These are phyloP conservation scores for Danio aesculapii DNA, from an alignment of 2,797 vertebrate species.

Conservation along the genomic window DNA sequence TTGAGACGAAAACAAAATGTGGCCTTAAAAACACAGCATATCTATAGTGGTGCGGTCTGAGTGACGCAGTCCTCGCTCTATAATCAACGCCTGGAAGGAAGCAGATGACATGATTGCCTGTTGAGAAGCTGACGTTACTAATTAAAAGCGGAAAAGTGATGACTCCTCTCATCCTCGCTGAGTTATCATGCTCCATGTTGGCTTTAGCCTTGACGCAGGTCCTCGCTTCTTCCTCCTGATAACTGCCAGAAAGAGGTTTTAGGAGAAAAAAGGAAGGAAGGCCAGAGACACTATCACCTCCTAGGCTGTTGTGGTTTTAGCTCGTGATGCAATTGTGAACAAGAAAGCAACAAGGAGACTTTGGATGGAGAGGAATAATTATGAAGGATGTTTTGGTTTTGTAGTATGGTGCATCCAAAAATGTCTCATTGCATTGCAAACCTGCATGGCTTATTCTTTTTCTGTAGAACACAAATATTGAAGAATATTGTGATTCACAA, in stretches of 20 bases:
- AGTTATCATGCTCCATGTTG: conserved; percentile 66
- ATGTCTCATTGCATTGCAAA: background rate
- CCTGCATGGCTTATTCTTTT: background rate
- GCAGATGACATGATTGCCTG: conserved; percentile 66
- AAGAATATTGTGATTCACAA: background rate
- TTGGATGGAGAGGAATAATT: conserved; percentile 44
- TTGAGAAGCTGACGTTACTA: conserved; percentile 64
- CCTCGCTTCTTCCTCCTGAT: conserved; percentile 71
- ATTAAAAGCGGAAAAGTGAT: conserved; percentile 76
- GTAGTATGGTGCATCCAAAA: background rate
- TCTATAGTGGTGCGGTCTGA: conserved; percentile 24
- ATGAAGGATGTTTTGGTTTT: background rate
- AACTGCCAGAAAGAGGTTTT: conserved; percentile 62
- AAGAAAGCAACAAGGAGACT: conserved; percentile 60
- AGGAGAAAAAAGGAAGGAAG: conserved; percentile 63
- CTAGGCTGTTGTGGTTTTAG: conserved; percentile 49
- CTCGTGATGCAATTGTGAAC: conserved; percentile 63
- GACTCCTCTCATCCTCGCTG: conserved; percentile 68
- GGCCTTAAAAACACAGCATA: conserved; percentile 55
- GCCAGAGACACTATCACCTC: conserved; percentile 42
- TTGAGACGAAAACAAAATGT: conserved; percentile 54
- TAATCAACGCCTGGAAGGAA: conserved; percentile 68
- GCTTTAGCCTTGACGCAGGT: conserved; percentile 75
- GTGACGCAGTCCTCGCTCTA: conserved; percentile 56
- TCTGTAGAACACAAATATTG: background rate